Base-by-base conservation (phyloP, 2,113 vertebrate species). In the Chrysemys picta region DNA sequence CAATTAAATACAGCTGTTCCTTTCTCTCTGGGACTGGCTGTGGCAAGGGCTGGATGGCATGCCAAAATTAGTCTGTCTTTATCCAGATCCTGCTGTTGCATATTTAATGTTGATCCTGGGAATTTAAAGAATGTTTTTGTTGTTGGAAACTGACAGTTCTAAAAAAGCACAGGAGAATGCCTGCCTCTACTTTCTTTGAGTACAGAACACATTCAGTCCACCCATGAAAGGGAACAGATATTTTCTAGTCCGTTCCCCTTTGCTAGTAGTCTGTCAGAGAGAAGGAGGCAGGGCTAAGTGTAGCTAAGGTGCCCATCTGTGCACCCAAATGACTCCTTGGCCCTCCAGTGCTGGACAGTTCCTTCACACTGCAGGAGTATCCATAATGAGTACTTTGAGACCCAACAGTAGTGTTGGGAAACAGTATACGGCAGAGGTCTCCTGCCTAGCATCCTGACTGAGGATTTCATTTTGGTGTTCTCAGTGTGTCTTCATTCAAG, bases 21-120 rank as follows among this genome's bases (percentile, higher is more conserved):
- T 2, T 0, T 88, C 38, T 13, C 27, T n/a, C 31, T 27, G 45
- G 59, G 57, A 42, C 42, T 35, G 57, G 21, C 0, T 1, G 5
- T 59, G 31, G 27, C 19, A 90, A 16, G 10, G 25, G 2, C 31
- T 90, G n/a, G 38, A 91, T 42, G 87, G 45, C 16, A 45, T 89
- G 94, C 90, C 25, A 13, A 13, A 80, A 24, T 85, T 75, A 2
- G 9, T 89, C 52, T 88, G 16, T 53, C 72, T 88, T 72, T 3
- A 86, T 82, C 57, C 89, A 59, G 93, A 78, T 11, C 4, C 4
- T 85, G 10, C 59, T 45, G 19, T n/a, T 49, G 17, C 22, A 94
- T 3, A 9, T 27, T 45, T 45, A 78, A 27, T 8, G 12, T 47
- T 78, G 22, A 13, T 27, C 12, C 88, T 79, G 89, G 65, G 78